Conservation (phyloP, 2,113 vertebrate species). For the Rhabdornis inornatus region DNA sequence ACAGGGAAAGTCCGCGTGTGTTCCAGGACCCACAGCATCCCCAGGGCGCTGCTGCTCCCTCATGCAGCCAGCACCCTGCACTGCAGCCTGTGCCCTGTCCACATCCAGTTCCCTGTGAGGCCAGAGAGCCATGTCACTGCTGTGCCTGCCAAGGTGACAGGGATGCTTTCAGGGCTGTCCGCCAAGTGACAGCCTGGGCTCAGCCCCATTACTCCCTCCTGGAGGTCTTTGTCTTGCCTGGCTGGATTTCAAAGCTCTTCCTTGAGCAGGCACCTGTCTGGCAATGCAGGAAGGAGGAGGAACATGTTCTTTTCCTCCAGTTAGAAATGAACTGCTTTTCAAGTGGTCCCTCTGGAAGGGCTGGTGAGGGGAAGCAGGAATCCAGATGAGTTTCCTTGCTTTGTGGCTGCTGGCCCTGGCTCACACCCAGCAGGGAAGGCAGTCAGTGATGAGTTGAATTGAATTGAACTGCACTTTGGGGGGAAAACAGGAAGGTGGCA, state of each 20-base stretch:
- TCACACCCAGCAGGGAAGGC: not conserved
- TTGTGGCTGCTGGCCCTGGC: not conserved
- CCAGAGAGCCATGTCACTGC: fast-evolving
- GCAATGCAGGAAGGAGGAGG: not conserved
- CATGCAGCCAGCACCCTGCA: not conserved
- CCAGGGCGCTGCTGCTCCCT: not conserved
- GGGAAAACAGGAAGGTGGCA: not conserved
- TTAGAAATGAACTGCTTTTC: not conserved
- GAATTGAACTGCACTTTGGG: not conserved
- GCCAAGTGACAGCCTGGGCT: not conserved
- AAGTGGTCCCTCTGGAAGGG: not conserved
- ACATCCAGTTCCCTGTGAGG: fast-evolving
- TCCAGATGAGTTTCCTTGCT: not conserved
- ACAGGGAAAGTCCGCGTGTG: not conserved
- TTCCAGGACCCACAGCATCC: not conserved
- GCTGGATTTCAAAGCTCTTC: not conserved
- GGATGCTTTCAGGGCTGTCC: not conserved
- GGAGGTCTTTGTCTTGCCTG: not conserved
- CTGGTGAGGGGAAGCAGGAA: not conserved
- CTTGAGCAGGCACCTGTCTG: not conserved
- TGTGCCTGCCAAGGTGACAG: not conserved
- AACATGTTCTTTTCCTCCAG: not conserved
- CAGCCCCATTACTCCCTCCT: not conserved
- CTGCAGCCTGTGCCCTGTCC: fast-evolving
- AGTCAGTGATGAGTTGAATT: not conserved